phyloP scores from a whole-genome alignment of 2,113 vertebrate species.

The Apteryx mantelli region DNA sequence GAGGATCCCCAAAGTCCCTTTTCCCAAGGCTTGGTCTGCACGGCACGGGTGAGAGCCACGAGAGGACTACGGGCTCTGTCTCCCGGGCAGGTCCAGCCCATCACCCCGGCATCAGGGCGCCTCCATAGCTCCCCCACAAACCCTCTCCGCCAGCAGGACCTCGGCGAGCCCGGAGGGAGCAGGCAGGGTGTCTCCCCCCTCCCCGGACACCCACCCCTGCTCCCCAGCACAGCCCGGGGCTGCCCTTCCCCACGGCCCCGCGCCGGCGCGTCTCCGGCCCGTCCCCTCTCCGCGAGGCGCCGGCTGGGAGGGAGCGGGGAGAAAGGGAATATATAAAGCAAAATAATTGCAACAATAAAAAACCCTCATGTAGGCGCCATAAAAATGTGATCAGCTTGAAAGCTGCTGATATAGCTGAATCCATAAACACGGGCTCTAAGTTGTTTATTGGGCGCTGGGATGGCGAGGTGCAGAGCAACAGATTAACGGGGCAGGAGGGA shows the following conservation, averaged over 20 bases:
- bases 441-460: conserved; percentile 60
- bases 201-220: neutral
- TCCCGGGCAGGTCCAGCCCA: neutral
- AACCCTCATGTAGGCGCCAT: conserved; percentile 68
- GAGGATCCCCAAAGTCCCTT: fast-evolving
- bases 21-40: neutral
- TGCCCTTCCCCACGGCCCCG: too few species aligned
- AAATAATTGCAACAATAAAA: conserved; percentile 78
- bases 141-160: fast-evolving
- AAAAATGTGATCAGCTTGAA: conserved; percentile 66
- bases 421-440: conserved; percentile 68
- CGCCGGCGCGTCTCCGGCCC: too few species aligned
- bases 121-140: neutral
- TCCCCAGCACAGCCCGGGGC: neutral
- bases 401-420: conserved; percentile 81
- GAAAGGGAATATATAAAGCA: conserved; percentile 72
- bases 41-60: fast-evolving
- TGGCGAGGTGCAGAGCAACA: neutral
- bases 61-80: neutral
- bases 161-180: neutral
- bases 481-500: conserved; percentile 53
- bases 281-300: neutral
- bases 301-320: conserved; percentile 1
- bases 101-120: neutral
- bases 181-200: neutral